Base-by-base conservation (phyloP, 2,888 invertebrate species). In the Drosophila prostipennis region DNA sequence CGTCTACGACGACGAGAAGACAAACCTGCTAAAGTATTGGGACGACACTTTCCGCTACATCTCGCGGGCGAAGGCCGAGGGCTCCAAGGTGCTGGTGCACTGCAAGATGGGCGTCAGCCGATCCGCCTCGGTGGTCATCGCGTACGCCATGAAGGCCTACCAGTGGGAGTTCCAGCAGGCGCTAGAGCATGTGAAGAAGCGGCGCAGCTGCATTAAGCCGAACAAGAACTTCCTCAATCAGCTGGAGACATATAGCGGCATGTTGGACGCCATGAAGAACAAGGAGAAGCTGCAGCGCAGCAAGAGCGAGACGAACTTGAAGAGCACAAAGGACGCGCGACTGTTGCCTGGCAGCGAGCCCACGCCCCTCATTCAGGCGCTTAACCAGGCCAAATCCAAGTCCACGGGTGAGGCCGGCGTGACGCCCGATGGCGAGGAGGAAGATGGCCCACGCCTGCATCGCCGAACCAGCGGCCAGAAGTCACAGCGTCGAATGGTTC, bases 101-200 rank as follows among this genome's bases (percentile, higher is more conserved):
- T 99, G 99, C 92, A 99, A 99, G 93, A 99, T 99, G 98, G 99
- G 99, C 26, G 97, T 99, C 72, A 99, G 98, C 91, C 94, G 99
- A 77, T 99, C 99, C 26, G 99, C 99, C 6, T 98, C 98, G 3
- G 99, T 99, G 29, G 99, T 99, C 29, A 98, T 99, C 89, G 99
- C 99, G 0, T 99, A 98, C 93, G 97, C 98, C 26, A 99, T 99
- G 99, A 99, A 99, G 92, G 98, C 98, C 19, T 96, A 96, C 92
- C 96, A 97, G 90, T 98, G 98, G 98, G 96, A 97, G 88, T 96
- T 98, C 88, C 95, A 96, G 71, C 95, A 96, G 86, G 98, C 99
- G 2, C 93, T 97, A 86, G 95, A 96, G 72, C 96, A 97, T 92
- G 99, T 99, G 0, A 98, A 97, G 92, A 94, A 96, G 70, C 96